Evolutionary conservation across 2,797 vertebrate genomes (phyloP).

Genomic region (Odontamblyopus rebecca): DNA sequence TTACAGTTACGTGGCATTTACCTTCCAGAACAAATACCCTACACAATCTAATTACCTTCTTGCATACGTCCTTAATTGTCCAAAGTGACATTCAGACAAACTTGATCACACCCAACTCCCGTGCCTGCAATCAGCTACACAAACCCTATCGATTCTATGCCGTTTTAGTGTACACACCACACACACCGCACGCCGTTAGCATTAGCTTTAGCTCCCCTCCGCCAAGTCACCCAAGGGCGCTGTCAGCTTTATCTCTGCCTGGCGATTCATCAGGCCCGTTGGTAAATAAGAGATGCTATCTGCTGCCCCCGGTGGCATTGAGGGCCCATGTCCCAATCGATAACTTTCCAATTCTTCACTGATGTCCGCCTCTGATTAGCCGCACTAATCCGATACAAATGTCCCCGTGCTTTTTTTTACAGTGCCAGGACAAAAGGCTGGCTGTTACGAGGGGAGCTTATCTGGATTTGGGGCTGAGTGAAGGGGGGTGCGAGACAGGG

Average conservation of each 20-base stretch:
- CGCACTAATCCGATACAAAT: conserved; percentile 72
- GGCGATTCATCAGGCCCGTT: conserved; percentile 69
- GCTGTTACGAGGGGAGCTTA: conserved; percentile 58
- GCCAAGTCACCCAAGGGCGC: conserved; percentile 71
- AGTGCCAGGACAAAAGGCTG: conserved; percentile 52
- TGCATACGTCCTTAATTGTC: neutral
- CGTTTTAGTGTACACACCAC: conserved; percentile 24
- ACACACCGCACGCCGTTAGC: conserved; percentile 18
- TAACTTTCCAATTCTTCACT: conserved; percentile 78
- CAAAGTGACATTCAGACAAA: conserved; percentile 41
- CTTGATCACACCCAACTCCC: conserved; percentile 31
- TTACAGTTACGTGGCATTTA: neutral
- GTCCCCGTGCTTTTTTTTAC: conserved; percentile 66
- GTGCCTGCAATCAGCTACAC: conserved; percentile 38
- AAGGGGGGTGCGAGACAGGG: conserved; percentile 51
- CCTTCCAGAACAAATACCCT: neutral
- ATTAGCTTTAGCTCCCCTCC: neutral
- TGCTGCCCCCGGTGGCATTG: conserved; percentile 65
- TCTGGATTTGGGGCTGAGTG: conserved; percentile 64
- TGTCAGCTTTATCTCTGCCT: conserved; percentile 66
- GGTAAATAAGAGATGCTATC: conserved; percentile 84
- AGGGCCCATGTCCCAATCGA: conserved; percentile 78
- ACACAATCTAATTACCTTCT: too few relatives aligned
- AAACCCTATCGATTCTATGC: conserved; percentile 47
- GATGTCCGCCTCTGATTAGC: conserved; percentile 77